Base-by-base conservation (phyloP, 2,888 invertebrate species). In the Notodonta ziczac region DNA sequence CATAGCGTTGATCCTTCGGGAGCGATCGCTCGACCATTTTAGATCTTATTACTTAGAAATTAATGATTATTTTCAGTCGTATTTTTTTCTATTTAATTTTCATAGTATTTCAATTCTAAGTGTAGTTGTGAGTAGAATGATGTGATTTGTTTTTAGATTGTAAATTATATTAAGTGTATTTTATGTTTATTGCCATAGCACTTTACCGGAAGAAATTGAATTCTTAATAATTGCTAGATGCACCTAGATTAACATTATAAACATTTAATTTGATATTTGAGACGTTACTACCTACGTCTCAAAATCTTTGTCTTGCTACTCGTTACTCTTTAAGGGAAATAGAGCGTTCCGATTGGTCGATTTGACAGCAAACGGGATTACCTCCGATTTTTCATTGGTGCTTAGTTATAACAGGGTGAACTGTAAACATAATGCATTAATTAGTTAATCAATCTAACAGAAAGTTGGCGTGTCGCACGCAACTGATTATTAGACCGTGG, bases 401-500 rank as follows among this genome's bases (percentile, higher is more conserved):
- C 42, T n/a, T 48, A n/a, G 14, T 48, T 14, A 48, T n/a, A 48
- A 48, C 12, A n/a, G n/a, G 48, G 48, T 6, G 48, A 24, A 52
- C 24, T 10, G 13, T 57, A 40, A 58, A 57, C 55, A 46, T 62
- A 53, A 57, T 60, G 61, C 51, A 66, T 69, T 68, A 64, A 70
- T 79, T 76, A 70, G 68, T 66, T 53, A 69, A 67, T 66, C 65
- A 71, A 74, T 64, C 71, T 63, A 69, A 70, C 77, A 81, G 82
- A 82, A 81, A 80, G 62, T 64, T 69, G 32, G 74, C 76, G 83
- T 84, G 84, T 73, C 74, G 76, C 85, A 81, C 80, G 83, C 80
- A 77, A n/a, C 69, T 48, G 67, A 74, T 74, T 82, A 85, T 80
- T 67, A 81, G 85, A 85, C 81, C 85, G 82, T 81, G 72, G 65